A percentile compares a stretch with the other conserved stretches of the same genome.
phyloP scores from a whole-genome alignment of 2,888 invertebrate genomes.

The Baccha elongata region DNA sequence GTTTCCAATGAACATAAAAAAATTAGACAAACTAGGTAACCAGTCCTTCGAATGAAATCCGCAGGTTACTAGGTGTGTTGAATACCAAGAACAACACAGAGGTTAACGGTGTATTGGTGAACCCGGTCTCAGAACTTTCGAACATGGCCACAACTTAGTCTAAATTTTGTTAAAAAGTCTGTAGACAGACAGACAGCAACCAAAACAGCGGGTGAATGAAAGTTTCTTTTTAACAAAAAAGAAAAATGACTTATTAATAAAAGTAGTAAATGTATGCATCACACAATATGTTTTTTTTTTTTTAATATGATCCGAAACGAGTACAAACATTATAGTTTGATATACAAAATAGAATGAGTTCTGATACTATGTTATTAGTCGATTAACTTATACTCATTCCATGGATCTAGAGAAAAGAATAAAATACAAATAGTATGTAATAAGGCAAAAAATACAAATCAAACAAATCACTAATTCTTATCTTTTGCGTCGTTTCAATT shows the following conservation, averaged over 20 bases:
- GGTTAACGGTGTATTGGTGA: no score
- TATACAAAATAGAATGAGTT: background rate
- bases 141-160: no score
- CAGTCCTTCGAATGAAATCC: no score
- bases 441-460: slow-evolving; percentile 82
- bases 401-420: slow-evolving; percentile 74
- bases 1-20: no score
- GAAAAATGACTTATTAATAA: background rate
- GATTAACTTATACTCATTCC: slow-evolving; percentile 55
- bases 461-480: slow-evolving; percentile 83
- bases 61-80: no score
- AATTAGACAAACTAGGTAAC: no score
- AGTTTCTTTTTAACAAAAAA: no score
- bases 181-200: no score
- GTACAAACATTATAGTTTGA: slow-evolving; percentile 16
- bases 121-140: no score
- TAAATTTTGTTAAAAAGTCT: no score
- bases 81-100: no score
- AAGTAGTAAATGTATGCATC: slow-evolving; percentile 18
- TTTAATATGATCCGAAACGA: slow-evolving; percentile 49
- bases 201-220: no score
- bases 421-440: slow-evolving; percentile 80
- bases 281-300: slow-evolving; percentile 52
- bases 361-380: background rate
- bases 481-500: slow-evolving; percentile 82